phyloP scores from a whole-genome alignment of 2,113 vertebrate species.

The Etia nguti region DNA sequence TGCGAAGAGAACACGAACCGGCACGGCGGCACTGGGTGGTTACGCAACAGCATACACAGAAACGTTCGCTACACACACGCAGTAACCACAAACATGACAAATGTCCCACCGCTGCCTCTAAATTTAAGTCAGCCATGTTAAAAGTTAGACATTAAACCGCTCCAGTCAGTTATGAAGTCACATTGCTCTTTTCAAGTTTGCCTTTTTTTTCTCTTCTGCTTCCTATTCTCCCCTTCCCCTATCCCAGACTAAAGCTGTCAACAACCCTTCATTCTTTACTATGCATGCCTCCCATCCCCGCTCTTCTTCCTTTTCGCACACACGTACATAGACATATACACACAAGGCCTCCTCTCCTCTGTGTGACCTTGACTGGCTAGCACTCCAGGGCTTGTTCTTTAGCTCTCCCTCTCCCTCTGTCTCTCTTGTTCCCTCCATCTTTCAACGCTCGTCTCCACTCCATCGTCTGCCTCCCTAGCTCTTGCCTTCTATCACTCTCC shows the following conservation, averaged over 20 bases:
- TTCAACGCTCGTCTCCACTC: slow-evolving; percentile 36
- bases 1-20: neutral
- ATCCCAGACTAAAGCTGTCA: slow-evolving; percentile 42
- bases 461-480: slow-evolving; percentile 37
- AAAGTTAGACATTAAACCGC: neutral
- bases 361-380: slow-evolving; percentile 68
- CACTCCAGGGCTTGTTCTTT: slow-evolving; percentile 62
- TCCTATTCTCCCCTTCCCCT: slow-evolving; percentile 2
- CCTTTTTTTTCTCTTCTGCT: neutral
- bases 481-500: slow-evolving; percentile 42
- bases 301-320: slow-evolving; percentile 4
- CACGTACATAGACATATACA: slow-evolving; percentile 2
- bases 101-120: neutral
- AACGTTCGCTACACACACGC: neutral
- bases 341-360: slow-evolving; percentile 62
- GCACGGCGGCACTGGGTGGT: neutral
- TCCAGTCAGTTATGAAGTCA: slow-evolving; percentile 16
- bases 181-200: slow-evolving; percentile 34
- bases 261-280: slow-evolving; percentile 15
- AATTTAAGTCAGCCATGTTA: neutral
- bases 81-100: neutral
- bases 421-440: slow-evolving; percentile 44
- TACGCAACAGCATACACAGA: slow-evolving; percentile 7
- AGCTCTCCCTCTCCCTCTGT: slow-evolving; percentile 41
- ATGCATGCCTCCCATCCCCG: slow-evolving; percentile 20